Conservation (phyloP, 1,140 invertebrate species). For the Drosophila subpulchrella region DNA sequence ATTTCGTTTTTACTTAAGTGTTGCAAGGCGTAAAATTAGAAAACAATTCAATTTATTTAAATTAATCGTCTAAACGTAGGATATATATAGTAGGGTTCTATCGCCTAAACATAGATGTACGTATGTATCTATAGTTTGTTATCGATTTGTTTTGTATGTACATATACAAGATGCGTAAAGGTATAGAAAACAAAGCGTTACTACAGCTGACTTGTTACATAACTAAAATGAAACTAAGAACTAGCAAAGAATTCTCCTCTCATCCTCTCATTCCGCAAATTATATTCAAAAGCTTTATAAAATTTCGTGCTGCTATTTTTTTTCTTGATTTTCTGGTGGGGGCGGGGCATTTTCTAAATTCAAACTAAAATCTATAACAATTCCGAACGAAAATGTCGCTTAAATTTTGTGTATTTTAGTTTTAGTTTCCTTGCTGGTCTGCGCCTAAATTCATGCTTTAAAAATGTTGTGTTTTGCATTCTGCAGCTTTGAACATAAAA, state of each 20-base stretch:
- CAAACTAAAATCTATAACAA: slow-evolving; percentile 49
- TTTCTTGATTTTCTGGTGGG: slow-evolving; percentile 17
- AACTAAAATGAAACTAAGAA: slow-evolving; percentile 70
- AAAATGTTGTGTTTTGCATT: slow-evolving; percentile 46
- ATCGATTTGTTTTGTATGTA: slow-evolving; percentile 64
- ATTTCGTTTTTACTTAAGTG: slow-evolving; percentile 58
- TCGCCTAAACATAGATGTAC: slow-evolving; percentile 48
- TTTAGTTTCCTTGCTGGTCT: slow-evolving; percentile 31
- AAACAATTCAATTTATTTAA: slow-evolving; percentile 81
- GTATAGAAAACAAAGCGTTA: slow-evolving; percentile 66
- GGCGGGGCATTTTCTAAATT: slow-evolving; percentile 67
- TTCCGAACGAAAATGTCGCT: slow-evolving; percentile 40
- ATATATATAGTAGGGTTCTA: slow-evolving; percentile 41
- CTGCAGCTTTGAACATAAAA: slow-evolving; percentile 55
- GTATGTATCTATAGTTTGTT: slow-evolving; percentile 24
- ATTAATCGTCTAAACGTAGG: slow-evolving; percentile 59
- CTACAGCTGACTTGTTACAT: slow-evolving; percentile 72
- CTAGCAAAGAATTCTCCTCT: slow-evolving; percentile 65
- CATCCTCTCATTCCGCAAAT: slow-evolving; percentile 21
- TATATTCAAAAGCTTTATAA: slow-evolving; percentile 25
- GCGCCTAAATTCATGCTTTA: slow-evolving; percentile 77
- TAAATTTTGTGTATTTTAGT: slow-evolving; percentile 24
- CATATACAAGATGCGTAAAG: slow-evolving; percentile 59
- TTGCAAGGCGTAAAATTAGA: slow-evolving; percentile 78
- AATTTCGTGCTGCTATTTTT: slow-evolving; percentile 15